Evolutionary conservation across 2,888 invertebrate genomes (phyloP).

Genomic region (Eledone cirrhosa): DNA sequence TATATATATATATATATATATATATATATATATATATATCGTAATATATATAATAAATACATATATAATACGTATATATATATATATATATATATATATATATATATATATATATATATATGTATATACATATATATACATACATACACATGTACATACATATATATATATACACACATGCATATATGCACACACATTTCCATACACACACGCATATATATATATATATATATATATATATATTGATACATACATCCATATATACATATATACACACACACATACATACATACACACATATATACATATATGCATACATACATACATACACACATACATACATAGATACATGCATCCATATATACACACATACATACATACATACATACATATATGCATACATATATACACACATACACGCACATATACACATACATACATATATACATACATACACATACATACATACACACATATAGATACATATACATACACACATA

Average conservation of each 20-base stretch:
- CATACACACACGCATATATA: no score
- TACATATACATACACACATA: not conserved
- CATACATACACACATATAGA: not conserved
- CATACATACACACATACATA: no score
- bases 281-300: not conserved
- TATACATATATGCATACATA: not conserved
- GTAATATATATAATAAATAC: no score
- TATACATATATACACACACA: not conserved
- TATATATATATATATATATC: no score
- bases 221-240: no score
- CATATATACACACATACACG: not conserved
- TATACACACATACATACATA: no score
- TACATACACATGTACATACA: not conserved
- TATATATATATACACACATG: not conserved
- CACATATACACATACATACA: not conserved
- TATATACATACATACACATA: not conserved
- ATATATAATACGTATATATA: no score
- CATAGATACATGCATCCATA: no score
- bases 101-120: not conserved
- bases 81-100: no score
- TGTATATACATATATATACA: not conserved
- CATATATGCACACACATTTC: not conserved
- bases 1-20: not conserved
- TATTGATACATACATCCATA: no score
- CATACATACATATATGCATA: not conserved